Percentiles rank a stretch among this genome's conserved stretches.
phyloP scores from a whole-genome alignment of 2,888 invertebrate species.

The Temnothorax unifasciatus region DNA sequence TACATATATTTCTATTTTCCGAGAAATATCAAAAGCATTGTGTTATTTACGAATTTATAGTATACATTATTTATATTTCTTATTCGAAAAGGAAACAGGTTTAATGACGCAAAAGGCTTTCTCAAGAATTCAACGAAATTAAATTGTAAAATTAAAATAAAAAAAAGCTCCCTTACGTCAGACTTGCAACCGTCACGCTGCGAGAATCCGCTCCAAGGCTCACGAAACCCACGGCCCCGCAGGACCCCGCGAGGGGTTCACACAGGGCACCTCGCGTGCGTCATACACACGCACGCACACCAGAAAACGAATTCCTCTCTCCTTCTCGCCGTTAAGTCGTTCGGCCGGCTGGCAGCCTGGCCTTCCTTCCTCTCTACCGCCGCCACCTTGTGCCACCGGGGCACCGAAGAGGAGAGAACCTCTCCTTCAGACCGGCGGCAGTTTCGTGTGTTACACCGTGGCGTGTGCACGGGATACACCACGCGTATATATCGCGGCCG shows the following conservation, averaged over 20 bases:
- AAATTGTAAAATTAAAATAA: neutral
- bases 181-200: neutral
- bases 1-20: neutral
- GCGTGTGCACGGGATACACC: constrained; percentile 67
- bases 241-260: constrained; percentile 27
- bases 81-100: neutral
- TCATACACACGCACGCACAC: constrained; percentile 24
- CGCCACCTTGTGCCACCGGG: constrained; percentile 63
- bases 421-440: constrained; percentile 75
- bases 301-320: constrained; percentile 65
- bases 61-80: neutral
- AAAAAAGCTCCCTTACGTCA: neutral
- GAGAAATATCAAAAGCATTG: neutral
- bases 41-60: neutral
- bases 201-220: constrained; percentile 7
- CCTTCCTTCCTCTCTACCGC: constrained; percentile 54
- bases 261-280: constrained; percentile 11
- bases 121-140: neutral
- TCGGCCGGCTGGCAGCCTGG: constrained; percentile 51
- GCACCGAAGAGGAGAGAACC: constrained; percentile 65
- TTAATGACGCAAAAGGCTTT: neutral
- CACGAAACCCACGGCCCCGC: constrained; percentile 52
- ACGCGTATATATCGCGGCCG: neutral
- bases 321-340: constrained; percentile 65
- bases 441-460: constrained; percentile 78